These are phyloP conservation scores for Anoplophora glabripennis DNA, from an alignment of 1,140 invertebrate genomes.

Conservation along the genomic window DNA sequence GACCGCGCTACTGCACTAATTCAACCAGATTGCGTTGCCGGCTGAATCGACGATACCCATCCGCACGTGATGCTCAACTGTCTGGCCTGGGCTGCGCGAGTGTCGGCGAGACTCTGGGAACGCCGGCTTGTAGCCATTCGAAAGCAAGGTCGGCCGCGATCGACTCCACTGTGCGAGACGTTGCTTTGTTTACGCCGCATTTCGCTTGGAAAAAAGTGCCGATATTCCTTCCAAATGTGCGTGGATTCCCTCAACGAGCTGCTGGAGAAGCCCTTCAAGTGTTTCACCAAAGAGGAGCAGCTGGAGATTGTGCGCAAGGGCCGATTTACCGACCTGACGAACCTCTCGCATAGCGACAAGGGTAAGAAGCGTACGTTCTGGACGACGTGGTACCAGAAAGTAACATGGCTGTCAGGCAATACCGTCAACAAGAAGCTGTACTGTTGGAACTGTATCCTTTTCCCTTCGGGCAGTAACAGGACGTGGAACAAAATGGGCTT, in stretches of 20 bases:
- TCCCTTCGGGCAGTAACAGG: background rate
- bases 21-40: too few species aligned
- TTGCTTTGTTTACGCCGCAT: background rate
- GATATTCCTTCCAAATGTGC: background rate
- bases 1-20: too few species aligned
- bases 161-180: too few species aligned
- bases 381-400: conserved; percentile 1
- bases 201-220: too few species aligned
- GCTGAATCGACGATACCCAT: too few species aligned
- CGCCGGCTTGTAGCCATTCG: background rate
- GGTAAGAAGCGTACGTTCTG: conserved; percentile 4
- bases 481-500: conserved; percentile 27
- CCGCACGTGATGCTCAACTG: too few species aligned
- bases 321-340: conserved; percentile 2
- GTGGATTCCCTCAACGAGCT: background rate
- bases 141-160: background rate
- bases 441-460: conserved; percentile 6
- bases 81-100: background rate
- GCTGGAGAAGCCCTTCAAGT: background rate
- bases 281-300: conserved; percentile 3
- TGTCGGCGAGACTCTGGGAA: conserved; percentile 1
- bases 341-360: conserved; percentile 1
- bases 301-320: background rate
- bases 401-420: conserved; percentile 1
- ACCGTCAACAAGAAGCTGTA: conserved; percentile 1